phyloP scores from a whole-genome alignment of 2,888 invertebrate species.

The Mimumesa dahlbomi region DNA sequence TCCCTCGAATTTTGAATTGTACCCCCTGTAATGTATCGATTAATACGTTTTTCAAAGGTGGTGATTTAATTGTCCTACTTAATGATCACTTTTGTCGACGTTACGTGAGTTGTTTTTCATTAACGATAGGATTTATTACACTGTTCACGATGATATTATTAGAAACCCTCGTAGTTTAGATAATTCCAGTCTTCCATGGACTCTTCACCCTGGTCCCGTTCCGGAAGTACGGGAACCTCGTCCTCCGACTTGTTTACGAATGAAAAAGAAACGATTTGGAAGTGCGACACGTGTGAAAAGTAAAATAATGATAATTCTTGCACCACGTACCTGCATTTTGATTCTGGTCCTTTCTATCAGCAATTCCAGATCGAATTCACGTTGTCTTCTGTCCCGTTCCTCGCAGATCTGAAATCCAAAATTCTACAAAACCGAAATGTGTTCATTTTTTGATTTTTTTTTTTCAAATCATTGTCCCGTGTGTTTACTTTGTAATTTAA shows the following conservation, averaged over 20 bases:
- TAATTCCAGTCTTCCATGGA: conserved; percentile 26
- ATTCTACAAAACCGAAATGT: not conserved
- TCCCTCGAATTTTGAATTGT: too few species aligned
- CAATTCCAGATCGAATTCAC: conserved; percentile 41
- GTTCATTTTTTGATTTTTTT: too few species aligned
- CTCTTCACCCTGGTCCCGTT: conserved; percentile 27
- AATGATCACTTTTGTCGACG: too few species aligned
- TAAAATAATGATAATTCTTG: conserved; percentile 9
- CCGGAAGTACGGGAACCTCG: not conserved
- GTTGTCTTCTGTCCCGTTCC: conserved; percentile 16
- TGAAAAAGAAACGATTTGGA: not conserved
- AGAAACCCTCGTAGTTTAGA: conserved; percentile 22
- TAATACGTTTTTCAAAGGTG: too few species aligned
- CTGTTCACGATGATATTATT: not conserved
- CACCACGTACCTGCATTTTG: conserved; percentile 16
- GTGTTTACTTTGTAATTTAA: conserved; percentile 68
- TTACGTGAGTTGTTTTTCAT: too few species aligned
- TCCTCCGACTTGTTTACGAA: conserved; percentile 6
- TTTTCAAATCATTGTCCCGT: too few species aligned
- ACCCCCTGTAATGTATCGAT: too few species aligned
- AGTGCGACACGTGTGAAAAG: not conserved
- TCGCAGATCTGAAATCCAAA: conserved; percentile 42
- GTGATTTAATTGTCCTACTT: too few species aligned
- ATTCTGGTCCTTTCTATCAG: conserved; percentile 30
- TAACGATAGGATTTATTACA: too few species aligned